Conservation (phyloP, 1,140 invertebrate genomes). For the Patella vulgata region DNA sequence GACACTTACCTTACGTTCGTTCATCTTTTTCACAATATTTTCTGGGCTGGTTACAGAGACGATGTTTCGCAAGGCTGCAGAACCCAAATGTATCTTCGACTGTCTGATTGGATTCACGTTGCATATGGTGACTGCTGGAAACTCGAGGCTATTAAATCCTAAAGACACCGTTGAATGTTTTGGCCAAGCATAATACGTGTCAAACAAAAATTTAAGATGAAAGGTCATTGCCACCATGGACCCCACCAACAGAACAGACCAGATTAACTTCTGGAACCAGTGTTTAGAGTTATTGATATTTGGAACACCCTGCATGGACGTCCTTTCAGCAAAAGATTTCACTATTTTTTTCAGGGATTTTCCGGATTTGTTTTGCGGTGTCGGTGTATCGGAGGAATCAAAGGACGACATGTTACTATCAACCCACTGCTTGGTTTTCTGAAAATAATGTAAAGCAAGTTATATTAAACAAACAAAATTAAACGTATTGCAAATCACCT, state of each 20-base stretch:
- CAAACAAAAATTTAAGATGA: constrained; percentile 29
- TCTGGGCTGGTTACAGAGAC: background rate
- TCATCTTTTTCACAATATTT: background rate
- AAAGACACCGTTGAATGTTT: constrained; percentile 21
- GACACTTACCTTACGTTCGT: background rate
- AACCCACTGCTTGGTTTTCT: no score
- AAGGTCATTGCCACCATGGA: constrained; percentile 17
- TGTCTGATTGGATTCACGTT: constrained; percentile 7
- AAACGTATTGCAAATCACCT: no score
- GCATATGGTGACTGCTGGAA: constrained; percentile 7
- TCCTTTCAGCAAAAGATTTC: constrained; percentile 31
- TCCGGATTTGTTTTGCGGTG: no score
- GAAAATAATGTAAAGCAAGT: no score
- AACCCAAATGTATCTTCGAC: background rate
- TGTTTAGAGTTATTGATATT: constrained; percentile 24
- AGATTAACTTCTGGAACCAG: constrained; percentile 15
- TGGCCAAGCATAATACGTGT: constrained; percentile 29
- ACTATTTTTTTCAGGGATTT: no score
- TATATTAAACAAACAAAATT: no score
- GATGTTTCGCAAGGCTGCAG: background rate
- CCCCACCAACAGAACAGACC: constrained; percentile 18
- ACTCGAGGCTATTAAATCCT: constrained; percentile 19
- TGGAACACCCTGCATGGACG: constrained; percentile 34
- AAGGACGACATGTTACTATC: no score
- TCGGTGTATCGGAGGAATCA: no score